Evolutionary conservation across 1,140 invertebrate species (phyloP), one percentile per base, ranked within the genome.

Genomic region (Colletes latitarsis): DNA sequence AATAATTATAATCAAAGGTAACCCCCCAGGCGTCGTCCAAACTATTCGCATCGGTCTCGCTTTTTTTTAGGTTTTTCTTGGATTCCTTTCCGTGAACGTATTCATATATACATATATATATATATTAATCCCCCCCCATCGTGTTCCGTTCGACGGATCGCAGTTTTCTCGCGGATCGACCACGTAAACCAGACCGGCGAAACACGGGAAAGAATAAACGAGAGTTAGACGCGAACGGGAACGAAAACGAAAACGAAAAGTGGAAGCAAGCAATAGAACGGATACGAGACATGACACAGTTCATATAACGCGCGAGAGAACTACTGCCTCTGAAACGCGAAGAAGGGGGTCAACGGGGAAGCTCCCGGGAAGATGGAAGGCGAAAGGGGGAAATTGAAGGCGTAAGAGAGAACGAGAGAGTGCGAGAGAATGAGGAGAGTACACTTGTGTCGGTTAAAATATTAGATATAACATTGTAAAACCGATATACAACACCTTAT

Each of bases 391-490:
- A 10, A 41, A 60, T 66, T 14, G n/a, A 21, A 30, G 49, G n/a
- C 55, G 62, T 49, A 49, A 68, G 30, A 60, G 46, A 12, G n/a
- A 60, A 57, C 12, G 53, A 73, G 64, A 43, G 5, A 43, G 21
- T 41, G 62, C 43, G 62, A 55, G 21, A 52, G 73, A 75, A 49
- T 21, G 12, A 15, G 62, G 3, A 62, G 21, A 21, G 66, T 60
- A 69, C 68, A 71, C n/a, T 67, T 82, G 70, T 69, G 68, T 70
- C 74, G 83, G 82, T 77, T 74, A 78, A 79, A 64, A 73, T 21
- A 75, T 46, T 86, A 90, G 89, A 86, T 90, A 85, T 91, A 92
- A 89, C 90, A 92, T 92, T 92, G 90, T 92, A 91, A 92, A 85
- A 75, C 55, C 72, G 69, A 69, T 73, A 85, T 64, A 66, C 43